Conservation (phyloP, 2,113 vertebrate genomes). For the Ictidomys tridecemlineatus region DNA sequence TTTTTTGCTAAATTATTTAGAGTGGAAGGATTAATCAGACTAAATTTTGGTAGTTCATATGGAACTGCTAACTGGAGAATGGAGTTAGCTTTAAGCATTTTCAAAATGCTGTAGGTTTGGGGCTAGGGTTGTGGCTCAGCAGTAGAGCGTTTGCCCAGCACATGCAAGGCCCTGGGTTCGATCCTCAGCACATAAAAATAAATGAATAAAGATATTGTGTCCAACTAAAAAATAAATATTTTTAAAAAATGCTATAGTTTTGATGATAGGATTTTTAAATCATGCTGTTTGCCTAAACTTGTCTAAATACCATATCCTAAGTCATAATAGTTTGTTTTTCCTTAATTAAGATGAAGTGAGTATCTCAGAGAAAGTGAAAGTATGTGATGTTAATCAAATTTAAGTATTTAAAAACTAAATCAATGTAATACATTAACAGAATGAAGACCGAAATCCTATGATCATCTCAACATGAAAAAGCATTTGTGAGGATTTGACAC, state of each 20-base stretch:
- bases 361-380: background rate
- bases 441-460: background rate
- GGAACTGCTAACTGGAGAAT: background rate
- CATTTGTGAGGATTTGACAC: background rate
- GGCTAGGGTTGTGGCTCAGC: too few species aligned
- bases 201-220: too few species aligned
- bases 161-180: too few species aligned
- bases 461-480: background rate
- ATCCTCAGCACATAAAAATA: too few species aligned
- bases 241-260: background rate
- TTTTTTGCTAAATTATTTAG: background rate
- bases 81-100: background rate
- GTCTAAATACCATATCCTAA: background rate
- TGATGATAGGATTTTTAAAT: background rate
- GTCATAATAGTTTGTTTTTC: background rate
- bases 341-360: conserved; percentile 41
- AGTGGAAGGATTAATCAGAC: background rate
- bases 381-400: conserved; percentile 5
- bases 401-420: background rate
- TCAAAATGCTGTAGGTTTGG: conserved; percentile 2
- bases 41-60: background rate
- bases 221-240: too few species aligned
- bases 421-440: background rate
- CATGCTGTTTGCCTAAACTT: conserved; percentile 43
- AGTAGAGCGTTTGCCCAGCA: too few species aligned